Conservation (phyloP, 1,140 invertebrate species). For the Hirudo medicinalis region DNA sequence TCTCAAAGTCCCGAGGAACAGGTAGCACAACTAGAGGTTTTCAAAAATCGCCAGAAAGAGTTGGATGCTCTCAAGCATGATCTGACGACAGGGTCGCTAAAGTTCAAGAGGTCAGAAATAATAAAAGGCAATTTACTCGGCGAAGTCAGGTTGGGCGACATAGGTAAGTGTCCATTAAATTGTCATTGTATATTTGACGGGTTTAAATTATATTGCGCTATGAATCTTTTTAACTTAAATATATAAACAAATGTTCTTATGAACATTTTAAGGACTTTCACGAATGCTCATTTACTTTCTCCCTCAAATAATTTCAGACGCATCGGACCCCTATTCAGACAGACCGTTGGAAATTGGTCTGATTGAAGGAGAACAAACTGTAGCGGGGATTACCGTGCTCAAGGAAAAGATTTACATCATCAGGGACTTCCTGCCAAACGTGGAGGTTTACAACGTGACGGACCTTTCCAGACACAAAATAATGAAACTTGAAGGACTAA, state of each 20-base stretch:
- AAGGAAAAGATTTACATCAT: conserved; percentile 13
- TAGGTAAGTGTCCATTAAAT: neutral
- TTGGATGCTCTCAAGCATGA: conserved; percentile 11
- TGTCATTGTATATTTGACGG: neutral
- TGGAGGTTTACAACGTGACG: conserved; percentile 8
- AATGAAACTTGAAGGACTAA: conserved; percentile 6
- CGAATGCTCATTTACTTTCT: neutral
- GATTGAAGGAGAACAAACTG: conserved; percentile 5
- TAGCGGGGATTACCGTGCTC: conserved; percentile 11
- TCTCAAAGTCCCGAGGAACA: neutral
- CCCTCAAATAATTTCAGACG: neutral
- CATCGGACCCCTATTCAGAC: conserved; percentile 14
- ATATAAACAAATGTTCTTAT: neutral
- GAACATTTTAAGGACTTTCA: neutral
- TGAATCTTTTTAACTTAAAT: neutral
- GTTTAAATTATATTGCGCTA: neutral
- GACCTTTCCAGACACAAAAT: neutral
- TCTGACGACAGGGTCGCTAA: neutral
- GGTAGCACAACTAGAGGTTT: neutral
- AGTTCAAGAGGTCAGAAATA: neutral
- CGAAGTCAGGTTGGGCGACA: conserved; percentile 13
- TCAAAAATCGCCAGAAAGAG: conserved; percentile 9
- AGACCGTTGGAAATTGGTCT: conserved; percentile 4
- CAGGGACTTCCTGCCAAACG: conserved; percentile 7
- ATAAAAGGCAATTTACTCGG: conserved; percentile 5